Conservation (phyloP, 2,888 invertebrate genomes). For the Drosophila koepferae region DNA sequence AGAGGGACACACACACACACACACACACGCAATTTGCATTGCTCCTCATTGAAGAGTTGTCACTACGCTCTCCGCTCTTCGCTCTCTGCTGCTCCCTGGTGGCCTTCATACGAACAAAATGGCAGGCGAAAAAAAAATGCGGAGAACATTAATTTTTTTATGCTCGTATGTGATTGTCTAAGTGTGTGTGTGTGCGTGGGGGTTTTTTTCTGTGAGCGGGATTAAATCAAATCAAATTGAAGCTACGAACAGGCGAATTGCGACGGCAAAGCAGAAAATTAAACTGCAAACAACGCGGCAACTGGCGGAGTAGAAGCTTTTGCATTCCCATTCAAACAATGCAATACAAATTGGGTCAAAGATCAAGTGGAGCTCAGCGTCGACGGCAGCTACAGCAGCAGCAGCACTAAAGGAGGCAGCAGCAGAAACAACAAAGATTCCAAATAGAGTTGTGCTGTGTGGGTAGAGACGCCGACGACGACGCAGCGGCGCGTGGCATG, state of each 20-base stretch:
- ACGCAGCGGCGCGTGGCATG: conserved; percentile 77
- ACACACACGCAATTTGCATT: conserved; percentile 55
- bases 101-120: conserved; percentile 53
- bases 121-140: conserved; percentile 47
- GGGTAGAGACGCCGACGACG: conserved; percentile 40
- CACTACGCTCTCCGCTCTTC: conserved; percentile 19
- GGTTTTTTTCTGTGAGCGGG: conserved; percentile 33
- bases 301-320: conserved; percentile 61
- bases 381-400: conserved; percentile 37
- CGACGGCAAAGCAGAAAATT: conserved; percentile 71
- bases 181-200: conserved; percentile 5
- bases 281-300: conserved; percentile 53
- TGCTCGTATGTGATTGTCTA: conserved; percentile 2
- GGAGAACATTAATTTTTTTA: conserved; percentile 46
- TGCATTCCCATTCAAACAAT: conserved; percentile 76
- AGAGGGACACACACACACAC: conserved; percentile 34
- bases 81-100: conserved; percentile 20
- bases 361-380: conserved; percentile 80
- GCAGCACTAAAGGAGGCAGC: conserved; percentile 22
- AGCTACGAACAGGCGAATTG: conserved; percentile 57
- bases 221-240: conserved; percentile 77
- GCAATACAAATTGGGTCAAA: conserved; percentile 80
- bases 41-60: conserved; percentile 24
- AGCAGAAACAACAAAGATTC: conserved; percentile 48
- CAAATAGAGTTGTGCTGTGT: conserved; percentile 72